Percentiles rank a stretch among this genome's conserved stretches.
phyloP scores from a whole-genome alignment of 2,797 vertebrate species.

The Mallotus villosus region DNA sequence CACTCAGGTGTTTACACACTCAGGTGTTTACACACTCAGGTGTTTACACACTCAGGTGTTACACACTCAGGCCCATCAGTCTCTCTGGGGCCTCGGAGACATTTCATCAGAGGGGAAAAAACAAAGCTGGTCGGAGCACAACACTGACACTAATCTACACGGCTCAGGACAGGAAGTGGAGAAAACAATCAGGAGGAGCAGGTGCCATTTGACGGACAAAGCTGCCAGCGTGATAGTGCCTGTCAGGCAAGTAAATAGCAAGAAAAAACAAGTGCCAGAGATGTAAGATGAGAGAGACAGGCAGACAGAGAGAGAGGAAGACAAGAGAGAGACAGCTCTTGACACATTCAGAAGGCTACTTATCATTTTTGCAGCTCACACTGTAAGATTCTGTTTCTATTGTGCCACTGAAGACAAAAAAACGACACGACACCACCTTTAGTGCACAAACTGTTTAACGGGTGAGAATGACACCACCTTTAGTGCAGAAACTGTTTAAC shows the following conservation, averaged over 20 bases:
- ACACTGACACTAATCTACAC: conserved; percentile 57
- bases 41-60: background rate
- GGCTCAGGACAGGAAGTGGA: conserved; percentile 65
- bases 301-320: conserved; percentile 22
- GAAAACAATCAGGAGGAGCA: conserved; percentile 71
- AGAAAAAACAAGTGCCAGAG: conserved; percentile 14
- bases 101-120: conserved; percentile 44
- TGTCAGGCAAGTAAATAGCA: conserved; percentile 64
- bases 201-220: conserved; percentile 71
- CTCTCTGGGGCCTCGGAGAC: conserved; percentile 43
- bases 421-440: no score
- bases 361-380: background rate
- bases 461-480: background rate
- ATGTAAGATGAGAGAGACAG: conserved; percentile 17
- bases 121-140: conserved; percentile 44
- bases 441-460: background rate
- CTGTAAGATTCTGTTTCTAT: background rate
- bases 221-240: conserved; percentile 63
- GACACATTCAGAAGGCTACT: conserved; percentile 2
- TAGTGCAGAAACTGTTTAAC: background rate
- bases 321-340: conserved; percentile 16
- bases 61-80: background rate
- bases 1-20: background rate
- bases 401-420: background rate
- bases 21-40: background rate